Percentiles rank a stretch among this genome's conserved stretches.
Conservation (phyloP, 2,888 invertebrate genomes). For the Thyatira batis region DNA sequence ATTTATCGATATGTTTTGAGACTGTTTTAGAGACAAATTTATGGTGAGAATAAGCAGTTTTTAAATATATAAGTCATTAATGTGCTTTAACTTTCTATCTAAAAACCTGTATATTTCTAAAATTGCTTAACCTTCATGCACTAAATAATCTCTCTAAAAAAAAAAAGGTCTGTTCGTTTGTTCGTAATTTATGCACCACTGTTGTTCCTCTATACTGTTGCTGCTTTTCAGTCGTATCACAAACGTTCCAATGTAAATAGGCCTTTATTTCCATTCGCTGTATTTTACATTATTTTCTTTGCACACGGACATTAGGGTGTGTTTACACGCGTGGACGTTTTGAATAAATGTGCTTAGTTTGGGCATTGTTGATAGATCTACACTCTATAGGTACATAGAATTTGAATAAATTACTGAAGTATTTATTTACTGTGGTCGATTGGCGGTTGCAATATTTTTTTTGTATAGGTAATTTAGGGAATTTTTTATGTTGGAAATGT, state of each 20-base stretch:
- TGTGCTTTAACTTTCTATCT: no score
- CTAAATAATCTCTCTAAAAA: no score
- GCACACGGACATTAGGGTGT: slow-evolving; percentile 5
- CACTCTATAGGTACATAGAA: not conserved
- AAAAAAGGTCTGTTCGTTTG: no score
- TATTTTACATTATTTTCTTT: slow-evolving; percentile 7
- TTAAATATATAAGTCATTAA: no score
- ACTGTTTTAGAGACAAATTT: no score
- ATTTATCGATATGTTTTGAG: no score
- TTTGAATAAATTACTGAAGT: not conserved
- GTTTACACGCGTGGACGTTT: slow-evolving; percentile 1
- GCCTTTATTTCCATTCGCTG: not conserved
- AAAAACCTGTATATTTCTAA: no score
- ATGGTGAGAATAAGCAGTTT: no score
- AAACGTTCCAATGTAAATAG: slow-evolving; percentile 4
- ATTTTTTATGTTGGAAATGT: no score
- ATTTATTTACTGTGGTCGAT: not conserved
- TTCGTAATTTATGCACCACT: not conserved
- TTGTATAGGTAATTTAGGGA: not conserved
- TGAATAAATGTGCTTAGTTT: not conserved
- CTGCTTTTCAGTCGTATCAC: not conserved
- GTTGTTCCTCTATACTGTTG: not conserved
- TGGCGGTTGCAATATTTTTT: not conserved
- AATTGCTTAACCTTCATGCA: no score
- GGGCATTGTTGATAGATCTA: not conserved